Base-by-base conservation (phyloP, 2,113 vertebrate genomes). In the Fulica atra region DNA sequence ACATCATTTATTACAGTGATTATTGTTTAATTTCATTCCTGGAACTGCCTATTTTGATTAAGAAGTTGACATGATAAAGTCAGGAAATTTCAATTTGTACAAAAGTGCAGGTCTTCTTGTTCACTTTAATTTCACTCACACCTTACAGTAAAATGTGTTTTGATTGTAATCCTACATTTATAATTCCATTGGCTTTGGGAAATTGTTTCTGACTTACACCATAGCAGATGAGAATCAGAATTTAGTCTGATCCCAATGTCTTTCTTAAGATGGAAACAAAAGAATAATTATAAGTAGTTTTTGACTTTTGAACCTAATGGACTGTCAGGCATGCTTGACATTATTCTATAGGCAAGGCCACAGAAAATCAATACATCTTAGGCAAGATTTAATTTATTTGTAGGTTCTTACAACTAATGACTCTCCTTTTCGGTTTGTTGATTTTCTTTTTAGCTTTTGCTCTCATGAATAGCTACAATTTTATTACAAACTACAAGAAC, bases 381-480 rank as follows among this genome's bases (percentile, higher is more conserved):
- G 97, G 97, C 97, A 97, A 97, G 97, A 92, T 98, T 98, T 98
- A 98, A 98, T 98, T 98, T 98, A 98, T 98, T 97, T 98, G 97
- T 98, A 97, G 96, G 93, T 97, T 98, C 97, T 97, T 98, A 96
- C 82, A 97, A 96, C 97, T 98, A 98, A 98, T 97, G 91, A 98
- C 97, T 98, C 98, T 95, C 91, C 93, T 97, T 97, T 98, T 97
- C 92, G 85, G 89, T 96, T 97, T 96, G 95, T 97, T 94, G 64
- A 95, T 97, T 98, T 97, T 98, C 95, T 96, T 96, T 96, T 93
- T 95, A 90, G 81, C 93, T 97, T 97, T 98, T 96, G 40, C 80
- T 94, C 59, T 95, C 96, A 73, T 85, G 83, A 97, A 88, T 96
- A 95, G 21, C 90, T 97, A 79, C 18, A 24, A 71, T 97, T 97